These are phyloP conservation scores for Rhipidura dahli DNA, from an alignment of 2,113 vertebrate species.

Conservation along the genomic window DNA sequence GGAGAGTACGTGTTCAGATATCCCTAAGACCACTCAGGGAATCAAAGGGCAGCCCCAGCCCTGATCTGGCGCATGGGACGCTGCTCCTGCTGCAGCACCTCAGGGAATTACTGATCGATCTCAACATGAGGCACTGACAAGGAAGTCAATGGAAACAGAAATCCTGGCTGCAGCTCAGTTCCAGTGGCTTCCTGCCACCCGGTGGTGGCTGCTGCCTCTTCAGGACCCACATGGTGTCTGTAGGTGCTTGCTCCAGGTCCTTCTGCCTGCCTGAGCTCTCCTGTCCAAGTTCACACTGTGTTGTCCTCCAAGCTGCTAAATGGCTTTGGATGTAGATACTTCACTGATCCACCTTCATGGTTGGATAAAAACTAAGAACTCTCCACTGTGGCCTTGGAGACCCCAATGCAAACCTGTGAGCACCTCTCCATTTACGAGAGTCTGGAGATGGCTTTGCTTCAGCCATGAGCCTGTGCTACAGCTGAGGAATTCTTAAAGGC, in stretches of 20 bases:
- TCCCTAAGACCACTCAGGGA: background rate
- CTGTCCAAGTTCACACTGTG: background rate
- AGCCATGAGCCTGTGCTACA: background rate
- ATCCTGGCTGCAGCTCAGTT: background rate
- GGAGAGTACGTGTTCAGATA: background rate
- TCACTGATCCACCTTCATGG: background rate
- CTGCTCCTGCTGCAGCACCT: background rate
- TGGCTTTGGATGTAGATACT: background rate
- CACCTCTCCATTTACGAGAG: fast-evolving
- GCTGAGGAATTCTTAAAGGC: background rate
- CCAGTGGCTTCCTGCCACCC: background rate
- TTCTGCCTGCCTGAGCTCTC: background rate
- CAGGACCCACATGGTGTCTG: background rate
- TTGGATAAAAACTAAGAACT: background rate
- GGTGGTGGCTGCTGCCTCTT: background rate
- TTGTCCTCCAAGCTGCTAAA: background rate
- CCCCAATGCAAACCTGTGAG: background rate
- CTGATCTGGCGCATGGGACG: background rate
- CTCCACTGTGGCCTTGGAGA: background rate
- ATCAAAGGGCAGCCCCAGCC: background rate
- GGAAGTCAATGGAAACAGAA: background rate
- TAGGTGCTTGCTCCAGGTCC: background rate
- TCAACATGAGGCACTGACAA: background rate
- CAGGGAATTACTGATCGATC: background rate
- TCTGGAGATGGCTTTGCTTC: background rate